Evolutionary conservation across 1,140 invertebrate species (phyloP).

Genomic region (Aleiodes sp.): DNA sequence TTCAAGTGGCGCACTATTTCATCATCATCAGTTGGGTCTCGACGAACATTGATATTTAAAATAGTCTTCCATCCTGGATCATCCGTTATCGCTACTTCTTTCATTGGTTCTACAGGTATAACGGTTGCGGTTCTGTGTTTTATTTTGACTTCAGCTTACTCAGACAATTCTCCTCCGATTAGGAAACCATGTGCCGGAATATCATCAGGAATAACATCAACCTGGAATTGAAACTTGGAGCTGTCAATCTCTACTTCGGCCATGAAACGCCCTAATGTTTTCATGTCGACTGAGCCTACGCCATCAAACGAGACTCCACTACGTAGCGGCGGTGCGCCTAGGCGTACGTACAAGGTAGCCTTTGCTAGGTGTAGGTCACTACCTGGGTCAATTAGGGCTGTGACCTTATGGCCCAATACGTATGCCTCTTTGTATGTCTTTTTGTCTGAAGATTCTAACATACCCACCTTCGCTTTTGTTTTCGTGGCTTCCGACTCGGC

Average conservation of each 20-base stretch:
- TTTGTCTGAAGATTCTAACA: too few relatives aligned
- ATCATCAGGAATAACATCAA: conserved; percentile 15
- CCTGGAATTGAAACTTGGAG: not conserved
- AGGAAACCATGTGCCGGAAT: conserved; percentile 12
- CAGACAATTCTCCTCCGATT: not conserved
- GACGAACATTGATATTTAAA: not conserved
- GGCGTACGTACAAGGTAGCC: too few relatives aligned
- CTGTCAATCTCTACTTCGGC: conserved; percentile 1
- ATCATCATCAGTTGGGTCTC: not conserved
- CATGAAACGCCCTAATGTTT: not conserved
- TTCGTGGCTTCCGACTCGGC: not conserved
- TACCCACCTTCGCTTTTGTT: not conserved
- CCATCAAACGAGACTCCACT: not conserved
- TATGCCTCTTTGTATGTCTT: too few relatives aligned
- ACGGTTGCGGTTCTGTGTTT: not conserved
- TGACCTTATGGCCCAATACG: too few relatives aligned
- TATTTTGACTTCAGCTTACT: not conserved
- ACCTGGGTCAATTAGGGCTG: conserved; percentile 23
- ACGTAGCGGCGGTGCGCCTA: too few relatives aligned
- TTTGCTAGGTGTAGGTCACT: too few relatives aligned
- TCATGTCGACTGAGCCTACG: not conserved
- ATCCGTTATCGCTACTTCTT: not conserved
- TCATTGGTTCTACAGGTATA: not conserved
- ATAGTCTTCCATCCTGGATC: not conserved
- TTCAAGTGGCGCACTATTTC: not conserved